phyloP scores from a whole-genome alignment of 2,113 vertebrate genomes.

The Xiphophorus couchianus region DNA sequence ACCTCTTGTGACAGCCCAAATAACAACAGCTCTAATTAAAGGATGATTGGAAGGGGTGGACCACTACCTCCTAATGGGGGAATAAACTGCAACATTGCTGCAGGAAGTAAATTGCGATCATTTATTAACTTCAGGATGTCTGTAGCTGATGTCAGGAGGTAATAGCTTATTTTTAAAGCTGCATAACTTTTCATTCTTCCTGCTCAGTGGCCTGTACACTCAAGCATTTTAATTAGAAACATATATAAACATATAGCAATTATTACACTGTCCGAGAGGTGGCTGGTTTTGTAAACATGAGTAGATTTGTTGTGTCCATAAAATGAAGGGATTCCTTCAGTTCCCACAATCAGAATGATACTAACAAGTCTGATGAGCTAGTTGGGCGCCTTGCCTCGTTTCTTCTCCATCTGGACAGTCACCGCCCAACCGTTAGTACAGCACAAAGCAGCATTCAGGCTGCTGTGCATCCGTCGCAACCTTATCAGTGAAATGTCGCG shows the following conservation, averaged over 20 bases:
- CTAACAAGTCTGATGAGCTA: too few species aligned
- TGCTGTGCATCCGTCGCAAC: too few species aligned
- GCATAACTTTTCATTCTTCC: conserved; percentile 36
- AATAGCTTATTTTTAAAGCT: conserved; percentile 67
- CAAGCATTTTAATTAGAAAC: conserved; percentile 39
- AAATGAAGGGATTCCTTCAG: too few species aligned
- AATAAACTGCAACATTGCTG: conserved; percentile 66
- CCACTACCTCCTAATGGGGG: conserved; percentile 67
- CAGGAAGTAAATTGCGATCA: conserved; percentile 67
- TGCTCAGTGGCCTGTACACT: conserved; percentile 35
- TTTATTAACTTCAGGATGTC: conserved; percentile 72
- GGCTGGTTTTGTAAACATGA: conserved; percentile 6
- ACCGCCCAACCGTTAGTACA: too few species aligned
- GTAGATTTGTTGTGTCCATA: background rate
- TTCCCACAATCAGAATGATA: too few species aligned
- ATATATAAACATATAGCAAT: conserved; percentile 15
- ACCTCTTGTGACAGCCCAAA: conserved; percentile 69
- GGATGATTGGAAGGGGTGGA: conserved; percentile 69
- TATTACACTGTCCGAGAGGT: conserved; percentile 5
- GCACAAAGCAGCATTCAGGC: too few species aligned
- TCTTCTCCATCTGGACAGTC: too few species aligned
- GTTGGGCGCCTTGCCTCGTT: too few species aligned
- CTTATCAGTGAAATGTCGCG: too few species aligned
- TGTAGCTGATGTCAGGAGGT: conserved; percentile 65
- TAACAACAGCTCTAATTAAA: conserved; percentile 79